Evolutionary conservation across 1,140 invertebrate genomes (phyloP).

Genomic region (Samia ricini): DNA sequence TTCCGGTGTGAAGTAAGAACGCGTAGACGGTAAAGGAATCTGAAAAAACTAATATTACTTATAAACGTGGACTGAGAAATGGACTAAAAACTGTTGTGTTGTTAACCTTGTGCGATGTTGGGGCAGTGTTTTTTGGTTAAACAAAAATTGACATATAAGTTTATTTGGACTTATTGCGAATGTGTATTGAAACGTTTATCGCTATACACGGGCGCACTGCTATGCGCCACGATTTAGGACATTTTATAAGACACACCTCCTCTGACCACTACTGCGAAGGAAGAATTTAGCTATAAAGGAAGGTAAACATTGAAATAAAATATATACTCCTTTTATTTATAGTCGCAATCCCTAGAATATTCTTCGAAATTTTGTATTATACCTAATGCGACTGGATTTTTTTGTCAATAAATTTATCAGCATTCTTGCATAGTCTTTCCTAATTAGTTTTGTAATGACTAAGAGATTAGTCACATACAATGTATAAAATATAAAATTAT

Average conservation of each 20-base stretch:
- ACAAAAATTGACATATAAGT: constrained; percentile 59
- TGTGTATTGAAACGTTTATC: constrained; percentile 77
- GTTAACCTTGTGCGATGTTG: constrained; percentile 67
- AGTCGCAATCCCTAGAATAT: background rate
- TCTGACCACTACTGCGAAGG: constrained; percentile 78
- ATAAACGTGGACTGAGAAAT: constrained; percentile 30
- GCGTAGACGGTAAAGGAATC: constrained; percentile 10
- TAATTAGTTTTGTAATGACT: background rate
- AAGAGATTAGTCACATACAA: constrained; percentile 4
- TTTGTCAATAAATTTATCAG: background rate
- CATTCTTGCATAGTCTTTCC: constrained; percentile 1
- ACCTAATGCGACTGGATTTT: too few relatives aligned
- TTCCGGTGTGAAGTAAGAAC: constrained; percentile 67
- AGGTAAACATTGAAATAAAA: constrained; percentile 37
- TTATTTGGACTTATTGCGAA: constrained; percentile 70
- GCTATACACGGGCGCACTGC: constrained; percentile 76
- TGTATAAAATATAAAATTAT: background rate
- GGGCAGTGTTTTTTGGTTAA: constrained; percentile 68
- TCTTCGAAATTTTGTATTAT: too few relatives aligned
- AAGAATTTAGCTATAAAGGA: constrained; percentile 59
- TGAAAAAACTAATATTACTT: background rate
- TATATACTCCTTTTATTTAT: background rate
- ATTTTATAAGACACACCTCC: constrained; percentile 77
- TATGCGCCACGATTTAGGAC: constrained; percentile 76
- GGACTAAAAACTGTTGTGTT: constrained; percentile 59